Conservation (phyloP, 2,797 vertebrate genomes). For the Phataginus tetradactyla region DNA sequence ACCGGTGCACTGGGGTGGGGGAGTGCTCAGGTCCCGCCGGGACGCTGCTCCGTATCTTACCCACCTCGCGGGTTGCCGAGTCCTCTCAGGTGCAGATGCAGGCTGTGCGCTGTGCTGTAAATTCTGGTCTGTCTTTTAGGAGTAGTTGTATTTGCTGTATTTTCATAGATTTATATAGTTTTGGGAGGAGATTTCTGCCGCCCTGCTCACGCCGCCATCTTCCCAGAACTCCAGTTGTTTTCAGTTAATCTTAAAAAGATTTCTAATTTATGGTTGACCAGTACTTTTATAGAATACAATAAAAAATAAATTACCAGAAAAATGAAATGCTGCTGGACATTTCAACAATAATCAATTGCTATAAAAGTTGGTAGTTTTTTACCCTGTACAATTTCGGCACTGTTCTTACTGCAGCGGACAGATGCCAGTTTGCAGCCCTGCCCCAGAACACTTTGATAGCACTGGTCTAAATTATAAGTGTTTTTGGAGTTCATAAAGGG, state of each 20-base stretch:
- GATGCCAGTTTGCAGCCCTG: not conserved
- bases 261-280: not conserved
- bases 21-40: too few species aligned
- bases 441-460: not conserved
- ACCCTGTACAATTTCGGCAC: not conserved
- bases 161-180: too few species aligned
- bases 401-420: not conserved
- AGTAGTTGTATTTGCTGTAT: too few species aligned
- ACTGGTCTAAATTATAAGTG: not conserved
- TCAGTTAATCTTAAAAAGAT: not conserved
- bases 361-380: not conserved
- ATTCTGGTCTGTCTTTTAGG: too few species aligned
- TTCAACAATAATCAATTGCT: not conserved
- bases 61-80: too few species aligned
- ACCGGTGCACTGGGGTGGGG: too few species aligned
- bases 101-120: too few species aligned
- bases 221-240: not conserved
- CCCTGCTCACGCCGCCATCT: too few species aligned
- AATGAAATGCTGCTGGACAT: not conserved
- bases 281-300: not conserved
- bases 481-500: not conserved
- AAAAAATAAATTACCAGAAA: not conserved
- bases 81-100: too few species aligned
- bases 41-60: too few species aligned
- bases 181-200: too few species aligned